These are phyloP conservation scores for Hypolimnas misippus DNA, from an alignment of 2,888 invertebrate genomes.

Conservation along the genomic window DNA sequence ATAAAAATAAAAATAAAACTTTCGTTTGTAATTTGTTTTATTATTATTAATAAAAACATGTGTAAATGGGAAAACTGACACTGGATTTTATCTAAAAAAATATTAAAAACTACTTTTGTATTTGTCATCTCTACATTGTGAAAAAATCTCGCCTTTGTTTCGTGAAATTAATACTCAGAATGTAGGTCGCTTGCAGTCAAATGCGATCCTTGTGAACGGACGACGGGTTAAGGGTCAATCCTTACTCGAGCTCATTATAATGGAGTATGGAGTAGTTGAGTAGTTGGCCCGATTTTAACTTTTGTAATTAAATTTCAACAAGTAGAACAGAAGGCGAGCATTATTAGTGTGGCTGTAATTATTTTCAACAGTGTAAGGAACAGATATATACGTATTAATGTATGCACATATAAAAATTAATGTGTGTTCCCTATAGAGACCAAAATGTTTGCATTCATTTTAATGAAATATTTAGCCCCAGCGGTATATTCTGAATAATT, in stretches of 20 bases:
- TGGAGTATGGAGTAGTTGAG: slow-evolving; percentile 7
- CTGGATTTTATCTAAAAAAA: not conserved
- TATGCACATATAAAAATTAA: too few species aligned
- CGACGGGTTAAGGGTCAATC: slow-evolving; percentile 29
- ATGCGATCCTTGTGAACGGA: slow-evolving; percentile 22
- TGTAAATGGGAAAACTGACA: too few species aligned
- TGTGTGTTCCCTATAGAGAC: too few species aligned
- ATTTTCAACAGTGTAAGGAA: too few species aligned
- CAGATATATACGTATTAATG: too few species aligned
- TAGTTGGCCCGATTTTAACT: slow-evolving; percentile 10
- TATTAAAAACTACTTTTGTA: not conserved
- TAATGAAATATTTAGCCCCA: too few species aligned
- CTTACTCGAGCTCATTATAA: slow-evolving; percentile 27
- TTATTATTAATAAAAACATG: not conserved
- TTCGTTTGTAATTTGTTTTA: slow-evolving; percentile 13
- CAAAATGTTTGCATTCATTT: too few species aligned
- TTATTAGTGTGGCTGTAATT: too few species aligned
- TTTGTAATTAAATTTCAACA: slow-evolving; percentile 10
- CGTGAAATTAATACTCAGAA: slow-evolving; percentile 3
- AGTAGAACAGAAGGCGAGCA: too few species aligned
- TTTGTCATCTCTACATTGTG: not conserved
- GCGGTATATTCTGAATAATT: too few species aligned
- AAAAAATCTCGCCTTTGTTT: not conserved
- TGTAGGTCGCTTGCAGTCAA: slow-evolving; percentile 30
- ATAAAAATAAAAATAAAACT: slow-evolving; percentile 25